Base-by-base conservation (phyloP, 2,113 vertebrate species). In the Leucoraja erinaceus region DNA sequence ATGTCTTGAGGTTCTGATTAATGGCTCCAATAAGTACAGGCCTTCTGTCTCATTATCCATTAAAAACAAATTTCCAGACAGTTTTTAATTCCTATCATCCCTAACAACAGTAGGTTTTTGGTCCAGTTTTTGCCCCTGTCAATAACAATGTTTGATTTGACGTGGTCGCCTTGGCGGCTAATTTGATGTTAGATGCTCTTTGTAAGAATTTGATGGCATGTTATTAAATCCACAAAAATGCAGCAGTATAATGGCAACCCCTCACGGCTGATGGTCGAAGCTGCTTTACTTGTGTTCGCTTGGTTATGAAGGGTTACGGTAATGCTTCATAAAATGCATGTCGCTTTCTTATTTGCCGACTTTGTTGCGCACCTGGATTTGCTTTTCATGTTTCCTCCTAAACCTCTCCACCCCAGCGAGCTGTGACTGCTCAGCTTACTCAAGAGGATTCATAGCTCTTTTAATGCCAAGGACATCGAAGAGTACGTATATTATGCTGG, bases 321-420 rank as follows among this genome's bases (percentile, higher is more conserved):
- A 91, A 54, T 91, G 90, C 90, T 91, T 91, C 25, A 28, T 91
- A 91, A 91, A 91, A 91, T 91, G 90, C 90, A 91, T 91, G 90
- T 72, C 72, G 90, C 90, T 91, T 91, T 38, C 63, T 91, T 90
- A 72, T 91, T 88, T 91, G 68, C 33, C 33, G 72, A 47, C 90
- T 91, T 91, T 91, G 90, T 72, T 68, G 68, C 90, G 68, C 86
- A 91, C 47, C 68, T 72, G 72, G 90, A 68, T 72, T 74, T 91
- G 90, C 47, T 68, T 91, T 91, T 91, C 68, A 91, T 47, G 68
- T 91, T 91, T 91, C 90, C 20, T 91, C 28, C 68, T 91, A 74
- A 91, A 91, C 72, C 38, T 91, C 90, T 72, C 16, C 5, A 20
- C 70, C 18, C 18, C 22, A 72, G 66, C 22, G 70, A 72, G 70